phyloP scores from a whole-genome alignment of 2,888 invertebrate genomes.

The Isotomurus palustris region DNA sequence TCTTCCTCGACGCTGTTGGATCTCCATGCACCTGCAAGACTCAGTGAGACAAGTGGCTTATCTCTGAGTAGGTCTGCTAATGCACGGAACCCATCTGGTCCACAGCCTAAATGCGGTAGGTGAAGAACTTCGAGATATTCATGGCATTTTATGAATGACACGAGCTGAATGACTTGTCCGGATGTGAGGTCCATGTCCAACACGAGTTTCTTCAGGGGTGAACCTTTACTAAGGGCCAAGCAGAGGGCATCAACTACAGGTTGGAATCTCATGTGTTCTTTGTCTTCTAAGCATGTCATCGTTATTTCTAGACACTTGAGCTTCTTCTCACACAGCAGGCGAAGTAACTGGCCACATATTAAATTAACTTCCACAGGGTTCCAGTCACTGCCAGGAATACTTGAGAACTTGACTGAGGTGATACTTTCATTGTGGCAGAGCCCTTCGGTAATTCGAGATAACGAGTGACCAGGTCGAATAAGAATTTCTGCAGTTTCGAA shows the following conservation, averaged over 20 bases:
- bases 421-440: constrained; percentile 56
- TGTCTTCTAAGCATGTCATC: constrained; percentile 56
- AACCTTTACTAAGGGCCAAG: constrained; percentile 48
- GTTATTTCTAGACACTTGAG: constrained; percentile 56
- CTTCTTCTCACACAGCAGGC: constrained; percentile 50
- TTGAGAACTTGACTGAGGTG: constrained; percentile 51
- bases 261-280: constrained; percentile 55
- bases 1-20: constrained; percentile 40
- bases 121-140: constrained; percentile 55
- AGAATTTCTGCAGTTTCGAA: constrained; percentile 46
- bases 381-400: constrained; percentile 54
- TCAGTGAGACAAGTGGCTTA: constrained; percentile 54
- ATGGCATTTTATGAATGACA: constrained; percentile 54
- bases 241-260: constrained; percentile 57
- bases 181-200: constrained; percentile 57
- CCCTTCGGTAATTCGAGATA: constrained; percentile 38
- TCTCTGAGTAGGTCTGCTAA: constrained; percentile 54
- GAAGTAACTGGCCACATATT: constrained; percentile 41
- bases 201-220: constrained; percentile 53
- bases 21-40: constrained; percentile 51
- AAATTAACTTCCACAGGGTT: constrained; percentile 54
- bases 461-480: constrained; percentile 45
- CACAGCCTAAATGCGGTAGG: constrained; percentile 57
- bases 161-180: constrained; percentile 56
- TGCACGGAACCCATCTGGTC: constrained; percentile 55